These are phyloP conservation scores for Apeltes quadracus DNA, from an alignment of 2,113 vertebrate species.

Conservation along the genomic window DNA sequence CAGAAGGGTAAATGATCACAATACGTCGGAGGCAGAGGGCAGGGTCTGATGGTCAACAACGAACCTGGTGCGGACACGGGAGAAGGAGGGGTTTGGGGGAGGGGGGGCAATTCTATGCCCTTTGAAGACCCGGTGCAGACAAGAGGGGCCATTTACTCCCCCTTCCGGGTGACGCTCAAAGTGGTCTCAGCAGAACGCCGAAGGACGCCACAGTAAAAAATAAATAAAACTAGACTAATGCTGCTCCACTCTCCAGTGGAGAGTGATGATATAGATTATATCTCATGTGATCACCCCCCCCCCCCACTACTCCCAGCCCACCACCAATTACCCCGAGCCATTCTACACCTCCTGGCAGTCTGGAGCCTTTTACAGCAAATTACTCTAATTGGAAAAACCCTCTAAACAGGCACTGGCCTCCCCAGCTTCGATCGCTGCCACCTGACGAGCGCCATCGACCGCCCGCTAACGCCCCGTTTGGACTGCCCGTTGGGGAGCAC, in stretches of 20 bases:
- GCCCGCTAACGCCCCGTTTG: constrained; percentile 59
- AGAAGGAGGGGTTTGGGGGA: constrained; percentile 25
- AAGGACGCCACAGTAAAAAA: constrained; percentile 57
- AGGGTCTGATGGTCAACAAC: too few relatives aligned
- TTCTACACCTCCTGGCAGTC: constrained; percentile 56
- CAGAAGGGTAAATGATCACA: constrained; percentile 67
- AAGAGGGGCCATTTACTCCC: constrained; percentile 38
- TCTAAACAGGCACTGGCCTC: constrained; percentile 55
- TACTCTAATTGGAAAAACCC: constrained; percentile 73
- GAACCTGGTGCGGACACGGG: too few relatives aligned
- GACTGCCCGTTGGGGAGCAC: constrained; percentile 50
- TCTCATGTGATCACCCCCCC: constrained; percentile 32
- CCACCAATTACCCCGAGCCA: constrained; percentile 49
- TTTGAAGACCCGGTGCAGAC: constrained; percentile 34
- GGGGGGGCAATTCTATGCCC: too few relatives aligned
- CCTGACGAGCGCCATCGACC: constrained; percentile 60
- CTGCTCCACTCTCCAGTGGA: constrained; percentile 52
- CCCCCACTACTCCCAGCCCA: constrained; percentile 12
- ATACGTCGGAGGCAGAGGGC: constrained; percentile 49
- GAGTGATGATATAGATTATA: constrained; percentile 54
- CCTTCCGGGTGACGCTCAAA: constrained; percentile 56
- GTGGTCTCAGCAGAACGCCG: constrained; percentile 37
- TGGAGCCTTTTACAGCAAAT: constrained; percentile 68
- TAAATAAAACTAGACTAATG: constrained; percentile 48
- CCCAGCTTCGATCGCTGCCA: constrained; percentile 42